Evolutionary conservation across 2,888 invertebrate species (phyloP).

Genomic region (Aporophyla nigra): DNA sequence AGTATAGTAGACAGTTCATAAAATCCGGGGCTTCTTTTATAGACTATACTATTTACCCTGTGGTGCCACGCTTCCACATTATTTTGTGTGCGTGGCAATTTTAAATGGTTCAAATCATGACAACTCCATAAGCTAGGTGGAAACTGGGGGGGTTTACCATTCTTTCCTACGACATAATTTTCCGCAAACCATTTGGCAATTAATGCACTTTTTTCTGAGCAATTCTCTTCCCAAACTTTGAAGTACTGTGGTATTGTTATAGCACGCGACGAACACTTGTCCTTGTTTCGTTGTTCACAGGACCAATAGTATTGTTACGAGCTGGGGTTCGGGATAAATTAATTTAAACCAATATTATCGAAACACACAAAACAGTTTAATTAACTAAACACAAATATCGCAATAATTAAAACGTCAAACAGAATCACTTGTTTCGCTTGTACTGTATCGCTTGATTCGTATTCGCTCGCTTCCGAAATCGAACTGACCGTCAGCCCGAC

Average conservation of each 20-base stretch:
- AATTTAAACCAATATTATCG: too few species aligned
- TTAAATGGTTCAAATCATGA: constrained; percentile 14
- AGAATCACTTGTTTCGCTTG: too few species aligned
- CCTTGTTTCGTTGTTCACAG: constrained; percentile 25
- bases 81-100: constrained; percentile 27
- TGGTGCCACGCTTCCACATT: constrained; percentile 33
- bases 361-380: too few species aligned
- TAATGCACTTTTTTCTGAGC: constrained; percentile 31
- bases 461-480: too few species aligned
- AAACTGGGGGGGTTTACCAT: not conserved
- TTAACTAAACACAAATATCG: too few species aligned
- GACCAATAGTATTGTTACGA: constrained; percentile 33
- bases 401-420: too few species aligned
- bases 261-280: constrained; percentile 36
- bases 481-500: too few species aligned
- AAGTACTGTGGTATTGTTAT: constrained; percentile 37
- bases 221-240: constrained; percentile 33
- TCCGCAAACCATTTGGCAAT: constrained; percentile 37
- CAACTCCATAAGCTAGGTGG: constrained; percentile 32
- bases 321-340: too few species aligned
- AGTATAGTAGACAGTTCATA: not conserved
- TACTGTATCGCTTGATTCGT: too few species aligned
- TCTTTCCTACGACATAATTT: constrained; percentile 28
- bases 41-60: constrained; percentile 15
- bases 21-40: not conserved